Evolutionary conservation across 2,888 invertebrate genomes (phyloP), one percentile per base, ranked within the genome.

Genomic region (Cantharis flavilabris): DNA sequence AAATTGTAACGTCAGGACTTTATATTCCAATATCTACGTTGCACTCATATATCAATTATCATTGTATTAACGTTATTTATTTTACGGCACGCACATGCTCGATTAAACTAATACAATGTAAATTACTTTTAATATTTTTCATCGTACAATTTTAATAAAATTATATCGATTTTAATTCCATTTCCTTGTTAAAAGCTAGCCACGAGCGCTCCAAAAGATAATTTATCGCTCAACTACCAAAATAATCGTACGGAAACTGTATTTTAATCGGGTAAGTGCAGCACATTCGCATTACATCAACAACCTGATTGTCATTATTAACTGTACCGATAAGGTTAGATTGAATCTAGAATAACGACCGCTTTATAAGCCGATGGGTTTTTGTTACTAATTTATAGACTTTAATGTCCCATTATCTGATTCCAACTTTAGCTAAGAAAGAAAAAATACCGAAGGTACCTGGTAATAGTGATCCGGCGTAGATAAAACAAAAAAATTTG

Each of bases 1-100:
- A 83, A 84, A 84, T 84, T 81, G 79, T 78, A 76, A 76, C 80
- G 77, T 72, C 75, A 71, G 72, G 78, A 76, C 79, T 80, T 79
- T 79, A 80, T 80, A 80, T 79, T 80, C 79, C 79, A 79, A 80
- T 80, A 80, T 80, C 79, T 78, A 71, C 77, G 75, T 72, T 75
- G 76, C 76, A 77, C 79, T 77, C 80, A 72, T 79, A 80, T 79
- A 80, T 79, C 80, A 79, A 79, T 80, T 80, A 80, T 80, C 80
- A 76, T 80, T 80, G 76, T 79, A 77, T 77, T 77, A 79, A 79
- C 76, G 79, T 79, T 79, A 79, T 79, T 79, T 77, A 79, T 77
- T 77, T 75, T 71, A 69, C 69, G 69, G 65, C 77, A 79, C 77
- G 77, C 77, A 77, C 79, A 76, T 71, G 75, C 73, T 79, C 76